Base-by-base conservation (phyloP, 2,113 vertebrate species). In the Periophthalmodon schlosseri region DNA sequence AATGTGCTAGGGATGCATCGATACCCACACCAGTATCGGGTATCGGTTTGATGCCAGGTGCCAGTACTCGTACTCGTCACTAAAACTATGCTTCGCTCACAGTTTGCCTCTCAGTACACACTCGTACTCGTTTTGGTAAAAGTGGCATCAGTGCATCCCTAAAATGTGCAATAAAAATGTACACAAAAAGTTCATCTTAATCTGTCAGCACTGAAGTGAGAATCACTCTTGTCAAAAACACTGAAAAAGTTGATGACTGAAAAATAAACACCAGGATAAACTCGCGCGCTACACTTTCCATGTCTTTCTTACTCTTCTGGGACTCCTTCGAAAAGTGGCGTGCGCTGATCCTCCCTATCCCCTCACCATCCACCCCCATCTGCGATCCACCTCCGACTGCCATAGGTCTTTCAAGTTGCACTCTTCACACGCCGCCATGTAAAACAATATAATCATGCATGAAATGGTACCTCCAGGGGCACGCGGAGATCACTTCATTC, bases 401-500 rank as follows among this genome's bases (percentile, higher is more conserved):
- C 81, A 89, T 79, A 82, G 87, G 88, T 91, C 89, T 94, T 93
- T 93, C 89, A 92, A 91, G 91, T 88, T 84, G 70, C 71, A 67
- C 88, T 87, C 81, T 80, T 86, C 88, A 84, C 84, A 91, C 85
- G 77, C 64, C 68, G 87, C 60, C 60, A 63, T 84, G 84, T 91
- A 91, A 92, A 90, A 91, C 88, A 91, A 91, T 89, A 90, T 89
- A 89, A 93, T 92, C 88, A 89, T 87, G 90, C 90, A 89, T 88
- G 87, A 92, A 92, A 91, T 87, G 86, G 74, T 86, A 88, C 89
- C 89, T 88, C 60, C 14, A 5, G 87, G 89, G 91, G 89, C 85
- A 60, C 57, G 87, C 24, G 69, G 77, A 85, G 87, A 92, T 91
- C 89, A 87, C 82, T 90, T 88, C 80, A 77, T 87, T 88, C 81